phyloP scores from a whole-genome alignment of 2,888 invertebrate species.

The Lycaena phlaeas region DNA sequence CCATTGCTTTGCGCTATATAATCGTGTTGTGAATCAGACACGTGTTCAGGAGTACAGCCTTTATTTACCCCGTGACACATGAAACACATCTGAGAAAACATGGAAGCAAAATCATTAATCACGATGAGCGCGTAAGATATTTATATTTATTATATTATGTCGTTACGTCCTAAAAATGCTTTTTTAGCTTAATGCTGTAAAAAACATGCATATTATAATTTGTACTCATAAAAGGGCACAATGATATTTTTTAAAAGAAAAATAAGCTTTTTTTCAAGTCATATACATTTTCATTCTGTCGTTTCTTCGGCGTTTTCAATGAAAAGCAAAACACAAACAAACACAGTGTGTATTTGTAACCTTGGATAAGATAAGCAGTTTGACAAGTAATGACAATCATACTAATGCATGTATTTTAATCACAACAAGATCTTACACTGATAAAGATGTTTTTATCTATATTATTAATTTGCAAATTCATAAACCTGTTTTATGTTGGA shows the following conservation, averaged over 20 bases:
- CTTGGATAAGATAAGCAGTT: slow-evolving; percentile 13
- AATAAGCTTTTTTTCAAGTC: too few relatives aligned
- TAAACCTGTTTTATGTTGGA: too few relatives aligned
- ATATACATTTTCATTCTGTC: background rate
- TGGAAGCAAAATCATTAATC: slow-evolving; percentile 49
- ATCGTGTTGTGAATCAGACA: slow-evolving; percentile 38
- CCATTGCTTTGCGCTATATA: slow-evolving; percentile 45
- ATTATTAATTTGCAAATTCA: background rate
- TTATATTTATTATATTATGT: slow-evolving; percentile 7
- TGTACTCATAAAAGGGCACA: background rate
- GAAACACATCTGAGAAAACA: slow-evolving; percentile 31
- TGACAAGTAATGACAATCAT: background rate
- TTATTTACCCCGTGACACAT: slow-evolving; percentile 19
- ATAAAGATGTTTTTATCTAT: slow-evolving; percentile 1
- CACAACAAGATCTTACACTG: background rate
- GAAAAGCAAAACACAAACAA: slow-evolving; percentile 12
- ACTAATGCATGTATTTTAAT: background rate
- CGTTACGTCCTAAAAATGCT: background rate
- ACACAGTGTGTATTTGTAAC: slow-evolving; percentile 10
- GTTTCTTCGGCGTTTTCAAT: background rate
- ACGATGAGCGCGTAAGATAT: slow-evolving; percentile 57
- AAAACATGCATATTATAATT: background rate
- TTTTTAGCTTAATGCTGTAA: slow-evolving; percentile 2
- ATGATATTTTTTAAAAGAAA: too few relatives aligned
- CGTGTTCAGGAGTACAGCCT: slow-evolving; percentile 37